Base-by-base conservation (phyloP, 2,888 invertebrate species). In the Glaucopsyche alexis region DNA sequence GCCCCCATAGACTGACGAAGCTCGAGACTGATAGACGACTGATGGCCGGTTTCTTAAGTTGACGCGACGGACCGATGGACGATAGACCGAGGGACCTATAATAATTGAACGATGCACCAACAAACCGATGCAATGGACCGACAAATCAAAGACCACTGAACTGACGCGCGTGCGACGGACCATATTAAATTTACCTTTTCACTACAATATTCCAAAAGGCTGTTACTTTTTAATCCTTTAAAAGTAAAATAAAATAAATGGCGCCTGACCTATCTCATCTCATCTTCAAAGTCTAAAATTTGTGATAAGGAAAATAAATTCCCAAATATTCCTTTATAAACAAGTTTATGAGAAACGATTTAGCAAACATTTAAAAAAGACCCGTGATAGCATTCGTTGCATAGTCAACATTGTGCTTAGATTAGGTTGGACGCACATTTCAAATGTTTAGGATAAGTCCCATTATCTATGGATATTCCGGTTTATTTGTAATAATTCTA, bases 281-380 rank as follows among this genome's bases (percentile, higher is more conserved):
- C 7, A 47, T 13, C 13, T n/a, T n/a, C n/a, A n/a, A n/a, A 45
- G 45, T 45, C 11, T 60, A 7, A 11, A 65, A 38, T 3, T 49
- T 47, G 0, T 19, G 14, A 14, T 8, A 47, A 49, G 47, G 29
- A 47, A 47, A 47, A 47, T 29, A 47, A 29, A 8, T 45, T 14
- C 29, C 29, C 49, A 69, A 49, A 69, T 69, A 69, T 69, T 38
- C 49, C 29, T 69, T 47, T 14, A 49, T 47, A 47, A 69, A 67
- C 47, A 67, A 16, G 60, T 67, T 67, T 67, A 29, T 69, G 13
- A 29, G 29, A 67, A 67, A 67, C 19, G 69, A 69, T 69, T 69
- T 47, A 49, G 69, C 69, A 69, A 69, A 69, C 49, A 69, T 69
- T 69, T 14, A 69, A 69, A 45, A 69, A 69, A 69, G 69, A 69